A percentile compares a stretch with the other conserved stretches of the same genome.
These are phyloP conservation scores for Arctopsyche grandis DNA, from an alignment of 1,140 invertebrate genomes.

Conservation along the genomic window DNA sequence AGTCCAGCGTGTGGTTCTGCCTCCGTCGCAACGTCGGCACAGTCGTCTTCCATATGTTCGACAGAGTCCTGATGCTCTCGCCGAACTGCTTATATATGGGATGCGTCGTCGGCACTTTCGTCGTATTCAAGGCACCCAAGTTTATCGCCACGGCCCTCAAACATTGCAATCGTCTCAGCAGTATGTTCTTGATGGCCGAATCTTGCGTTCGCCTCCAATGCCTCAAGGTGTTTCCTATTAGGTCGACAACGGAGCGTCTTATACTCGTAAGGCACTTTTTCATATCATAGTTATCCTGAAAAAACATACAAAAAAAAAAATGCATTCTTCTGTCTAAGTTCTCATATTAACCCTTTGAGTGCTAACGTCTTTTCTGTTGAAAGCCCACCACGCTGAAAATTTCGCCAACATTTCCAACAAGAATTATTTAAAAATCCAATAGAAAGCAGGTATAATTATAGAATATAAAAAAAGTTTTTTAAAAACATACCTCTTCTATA, in stretches of 20 bases:
- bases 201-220: conserved; percentile 60
- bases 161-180: conserved; percentile 61
- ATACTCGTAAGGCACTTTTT: conserved; percentile 61
- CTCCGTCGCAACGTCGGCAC: neutral
- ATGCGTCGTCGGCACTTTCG: conserved; percentile 54
- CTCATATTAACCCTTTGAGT: too few relatives aligned
- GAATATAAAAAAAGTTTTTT: too few relatives aligned
- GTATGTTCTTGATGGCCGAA: conserved; percentile 57
- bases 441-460: too few relatives aligned
- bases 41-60: conserved; percentile 36
- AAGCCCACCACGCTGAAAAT: too few relatives aligned
- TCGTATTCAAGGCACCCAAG: conserved; percentile 59
- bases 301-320: conserved; percentile 12
- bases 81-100: conserved; percentile 32
- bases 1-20: conserved; percentile 13
- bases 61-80: conserved; percentile 37
- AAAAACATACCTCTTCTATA: too few relatives aligned
- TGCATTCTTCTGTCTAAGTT: neutral
- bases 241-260: conserved; percentile 58
- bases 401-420: too few relatives aligned
- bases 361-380: too few relatives aligned
- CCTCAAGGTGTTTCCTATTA: conserved; percentile 61
- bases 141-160: conserved; percentile 60
- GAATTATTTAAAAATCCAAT: too few relatives aligned
- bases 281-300: conserved; percentile 58